Percentiles rank a stretch among this genome's conserved stretches.
Evolutionary conservation across 2,797 vertebrate genomes (phyloP).

Genomic region (Anniella stebbinsi): DNA sequence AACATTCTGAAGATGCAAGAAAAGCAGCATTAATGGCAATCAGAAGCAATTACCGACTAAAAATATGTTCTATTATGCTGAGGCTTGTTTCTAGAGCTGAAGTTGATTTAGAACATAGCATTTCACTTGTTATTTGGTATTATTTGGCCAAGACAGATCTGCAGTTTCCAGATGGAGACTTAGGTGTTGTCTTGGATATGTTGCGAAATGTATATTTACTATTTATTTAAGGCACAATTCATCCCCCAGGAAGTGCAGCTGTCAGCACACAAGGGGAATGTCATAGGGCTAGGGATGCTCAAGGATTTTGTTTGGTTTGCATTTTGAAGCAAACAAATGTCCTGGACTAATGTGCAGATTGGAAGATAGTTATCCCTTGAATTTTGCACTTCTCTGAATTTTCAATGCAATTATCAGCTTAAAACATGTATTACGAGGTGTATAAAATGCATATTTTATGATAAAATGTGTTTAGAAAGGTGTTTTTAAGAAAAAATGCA

Average conservation of each 20-base stretch:
- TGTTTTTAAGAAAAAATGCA: not conserved
- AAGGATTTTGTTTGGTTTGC: not conserved
- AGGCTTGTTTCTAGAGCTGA: conserved; percentile 10
- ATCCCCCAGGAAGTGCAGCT: not conserved
- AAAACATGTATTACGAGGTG: not conserved
- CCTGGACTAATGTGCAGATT: not conserved
- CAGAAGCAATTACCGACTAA: conserved; percentile 26
- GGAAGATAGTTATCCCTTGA: not conserved
- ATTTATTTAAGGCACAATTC: not conserved
- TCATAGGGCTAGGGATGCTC: not conserved
- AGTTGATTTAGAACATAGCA: conserved; percentile 16
- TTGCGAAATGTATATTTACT: not conserved
- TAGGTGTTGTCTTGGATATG: conserved; percentile 5
- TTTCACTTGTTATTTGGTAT: not conserved
- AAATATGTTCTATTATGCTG: conserved; percentile 27
- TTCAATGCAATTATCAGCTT: not conserved
- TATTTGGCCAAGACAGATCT: not conserved
- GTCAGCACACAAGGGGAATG: not conserved
- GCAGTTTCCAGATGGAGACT: conserved; percentile 13
- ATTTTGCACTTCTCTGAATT: not conserved
- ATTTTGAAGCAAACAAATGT: not conserved
- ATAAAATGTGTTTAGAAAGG: not conserved
- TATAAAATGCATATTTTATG: not conserved
- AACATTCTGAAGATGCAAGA: conserved; percentile 32
- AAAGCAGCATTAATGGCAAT: conserved; percentile 8